phyloP scores from a whole-genome alignment of 2,797 vertebrate genomes.

The Chrysocyon brachyurus region DNA sequence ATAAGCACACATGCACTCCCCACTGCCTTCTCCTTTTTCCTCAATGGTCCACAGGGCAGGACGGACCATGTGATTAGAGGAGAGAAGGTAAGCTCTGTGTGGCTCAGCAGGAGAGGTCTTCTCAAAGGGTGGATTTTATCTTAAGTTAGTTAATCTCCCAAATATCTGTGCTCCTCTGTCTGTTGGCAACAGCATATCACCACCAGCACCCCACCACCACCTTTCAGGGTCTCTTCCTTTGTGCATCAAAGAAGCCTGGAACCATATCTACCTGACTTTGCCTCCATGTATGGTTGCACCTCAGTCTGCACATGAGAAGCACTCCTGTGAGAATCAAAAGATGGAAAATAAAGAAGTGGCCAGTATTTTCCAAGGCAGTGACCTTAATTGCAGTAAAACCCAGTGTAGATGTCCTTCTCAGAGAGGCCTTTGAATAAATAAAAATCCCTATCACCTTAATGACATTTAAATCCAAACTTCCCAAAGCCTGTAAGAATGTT shows the following conservation, averaged over 20 bases:
- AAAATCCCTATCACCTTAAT: background rate
- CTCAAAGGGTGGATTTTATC: background rate
- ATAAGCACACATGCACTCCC: background rate
- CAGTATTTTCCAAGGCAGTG: background rate
- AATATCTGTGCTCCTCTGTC: background rate
- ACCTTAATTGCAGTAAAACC: background rate
- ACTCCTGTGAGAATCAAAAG: background rate
- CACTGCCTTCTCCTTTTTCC: background rate
- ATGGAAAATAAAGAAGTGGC: background rate
- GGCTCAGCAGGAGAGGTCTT: background rate
- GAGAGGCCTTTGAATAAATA: background rate
- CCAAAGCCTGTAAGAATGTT: background rate
- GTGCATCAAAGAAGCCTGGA: background rate
- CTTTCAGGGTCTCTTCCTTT: background rate
- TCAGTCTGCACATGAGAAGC: background rate
- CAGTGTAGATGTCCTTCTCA: background rate
- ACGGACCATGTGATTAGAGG: background rate
- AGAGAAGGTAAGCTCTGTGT: background rate
- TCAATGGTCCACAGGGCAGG: background rate
- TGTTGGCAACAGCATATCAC: too few relatives aligned
- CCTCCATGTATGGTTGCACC: background rate
- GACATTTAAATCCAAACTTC: conserved; percentile 9
- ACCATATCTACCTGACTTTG: background rate
- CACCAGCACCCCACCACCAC: background rate
- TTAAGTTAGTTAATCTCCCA: background rate